Conservation (phyloP, 1,140 invertebrate genomes). For the Euwallacea similis region DNA sequence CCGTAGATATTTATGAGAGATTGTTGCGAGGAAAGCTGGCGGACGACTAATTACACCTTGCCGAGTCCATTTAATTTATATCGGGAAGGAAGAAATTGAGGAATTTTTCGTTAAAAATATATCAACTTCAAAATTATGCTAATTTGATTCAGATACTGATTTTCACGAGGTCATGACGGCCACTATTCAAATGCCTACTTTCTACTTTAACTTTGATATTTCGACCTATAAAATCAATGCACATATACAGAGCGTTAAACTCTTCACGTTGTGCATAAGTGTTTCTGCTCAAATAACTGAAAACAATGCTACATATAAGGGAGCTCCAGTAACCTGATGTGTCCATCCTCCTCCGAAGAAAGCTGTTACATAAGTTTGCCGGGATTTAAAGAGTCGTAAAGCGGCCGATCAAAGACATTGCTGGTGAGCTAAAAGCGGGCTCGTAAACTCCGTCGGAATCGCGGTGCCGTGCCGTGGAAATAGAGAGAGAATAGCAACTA, state of each 20-base stretch:
- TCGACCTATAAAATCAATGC: not conserved
- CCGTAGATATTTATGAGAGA: conserved; percentile 26
- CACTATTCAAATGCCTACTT: conserved; percentile 21
- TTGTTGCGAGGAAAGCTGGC: conserved; percentile 10
- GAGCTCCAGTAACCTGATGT: not conserved
- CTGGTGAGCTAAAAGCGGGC: conserved; percentile 31
- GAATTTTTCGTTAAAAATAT: too few species aligned
- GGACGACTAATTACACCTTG: conserved; percentile 7
- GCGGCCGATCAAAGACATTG: conserved; percentile 32
- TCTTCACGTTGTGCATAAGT: too few species aligned
- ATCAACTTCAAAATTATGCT: too few species aligned
- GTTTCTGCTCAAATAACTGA: too few species aligned
- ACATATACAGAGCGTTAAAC: not conserved
- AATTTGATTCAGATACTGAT: conserved; percentile 4
- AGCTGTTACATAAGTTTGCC: conserved; percentile 25
- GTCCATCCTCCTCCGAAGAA: conserved; percentile 1
- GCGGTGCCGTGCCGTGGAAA: conserved; percentile 20
- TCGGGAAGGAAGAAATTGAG: too few species aligned
- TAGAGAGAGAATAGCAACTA: conserved; percentile 22
- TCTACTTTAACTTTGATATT: conserved; percentile 1
- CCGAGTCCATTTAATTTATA: too few species aligned
- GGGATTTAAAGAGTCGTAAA: conserved; percentile 29
- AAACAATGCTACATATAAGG: not conserved
- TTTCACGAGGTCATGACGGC: conserved; percentile 24
- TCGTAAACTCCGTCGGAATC: conserved; percentile 27